Percentiles rank a stretch among this genome's conserved stretches.
phyloP scores from a whole-genome alignment of 2,113 vertebrate species.

The Pongo pygmaeus region DNA sequence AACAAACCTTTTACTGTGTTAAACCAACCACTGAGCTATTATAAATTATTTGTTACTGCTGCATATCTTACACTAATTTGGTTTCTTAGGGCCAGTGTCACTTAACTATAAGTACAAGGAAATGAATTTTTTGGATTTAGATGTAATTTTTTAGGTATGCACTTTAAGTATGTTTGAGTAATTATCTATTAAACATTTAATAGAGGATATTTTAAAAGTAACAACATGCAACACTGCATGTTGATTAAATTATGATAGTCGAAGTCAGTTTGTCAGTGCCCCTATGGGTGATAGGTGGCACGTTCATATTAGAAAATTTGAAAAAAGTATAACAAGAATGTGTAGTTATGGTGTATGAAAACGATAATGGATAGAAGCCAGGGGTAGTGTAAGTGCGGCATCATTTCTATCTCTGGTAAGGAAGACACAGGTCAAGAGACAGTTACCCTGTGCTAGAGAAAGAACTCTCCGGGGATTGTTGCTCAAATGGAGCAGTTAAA shows the following conservation, averaged over 20 bases:
- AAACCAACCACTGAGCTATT: background rate
- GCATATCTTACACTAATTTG: background rate
- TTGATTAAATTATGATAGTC: background rate
- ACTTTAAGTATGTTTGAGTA: background rate
- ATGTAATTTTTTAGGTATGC: background rate
- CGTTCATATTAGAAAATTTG: background rate
- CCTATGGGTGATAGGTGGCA: background rate
- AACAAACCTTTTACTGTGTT: background rate
- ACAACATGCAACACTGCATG: background rate
- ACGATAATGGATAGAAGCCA: background rate
- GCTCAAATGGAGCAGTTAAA: background rate
- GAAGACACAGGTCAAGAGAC: background rate
- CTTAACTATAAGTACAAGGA: background rate
- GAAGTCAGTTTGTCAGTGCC: background rate
- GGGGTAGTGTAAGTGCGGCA: background rate
- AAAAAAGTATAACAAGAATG: background rate
- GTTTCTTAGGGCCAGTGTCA: background rate
- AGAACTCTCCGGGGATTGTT: background rate
- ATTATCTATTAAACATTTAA: background rate
- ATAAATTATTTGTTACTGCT: background rate
- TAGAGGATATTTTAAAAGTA: background rate
- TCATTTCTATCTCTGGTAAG: background rate
- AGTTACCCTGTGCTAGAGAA: background rate
- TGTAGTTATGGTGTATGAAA: background rate
- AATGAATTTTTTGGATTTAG: background rate